Conservation (phyloP, 2,113 vertebrate species). For the Rhinichthys klamathensis region DNA sequence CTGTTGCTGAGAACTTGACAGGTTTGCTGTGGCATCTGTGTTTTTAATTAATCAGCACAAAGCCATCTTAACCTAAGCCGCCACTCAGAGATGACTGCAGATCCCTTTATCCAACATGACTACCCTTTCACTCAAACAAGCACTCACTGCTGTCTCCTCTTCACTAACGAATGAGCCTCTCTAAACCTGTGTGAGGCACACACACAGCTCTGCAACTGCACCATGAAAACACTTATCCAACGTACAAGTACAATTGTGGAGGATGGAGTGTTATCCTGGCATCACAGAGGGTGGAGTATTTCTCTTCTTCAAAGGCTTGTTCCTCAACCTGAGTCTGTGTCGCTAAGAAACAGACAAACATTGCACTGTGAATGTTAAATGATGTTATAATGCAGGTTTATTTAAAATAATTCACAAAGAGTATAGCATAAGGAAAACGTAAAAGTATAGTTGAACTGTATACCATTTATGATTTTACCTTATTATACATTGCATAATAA, state of each 20-base stretch:
- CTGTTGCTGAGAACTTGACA: too few species aligned
- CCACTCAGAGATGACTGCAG: constrained; percentile 25
- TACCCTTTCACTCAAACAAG: constrained; percentile 1
- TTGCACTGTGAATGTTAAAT: background rate
- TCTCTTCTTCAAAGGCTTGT: background rate
- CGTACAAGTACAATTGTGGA: background rate
- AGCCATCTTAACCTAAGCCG: constrained; percentile 1
- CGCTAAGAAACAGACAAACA: background rate
- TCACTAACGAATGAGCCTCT: constrained; percentile 2
- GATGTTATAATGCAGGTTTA: background rate
- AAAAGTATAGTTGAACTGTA: background rate
- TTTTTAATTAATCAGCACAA: constrained; percentile 26
- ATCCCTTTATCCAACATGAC: constrained; percentile 35
- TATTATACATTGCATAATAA: background rate
- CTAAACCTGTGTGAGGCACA: background rate
- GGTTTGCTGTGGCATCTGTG: background rate
- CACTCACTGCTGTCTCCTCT: constrained; percentile 3
- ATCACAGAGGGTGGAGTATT: background rate
- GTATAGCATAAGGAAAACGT: background rate
- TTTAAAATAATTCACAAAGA: background rate
- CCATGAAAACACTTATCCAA: background rate
- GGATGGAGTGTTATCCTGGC: background rate
- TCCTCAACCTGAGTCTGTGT: background rate
- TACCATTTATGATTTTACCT: background rate
- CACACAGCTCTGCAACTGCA: background rate